Evolutionary conservation across 2,113 vertebrate species (phyloP).

Genomic region (Galbula dea): DNA sequence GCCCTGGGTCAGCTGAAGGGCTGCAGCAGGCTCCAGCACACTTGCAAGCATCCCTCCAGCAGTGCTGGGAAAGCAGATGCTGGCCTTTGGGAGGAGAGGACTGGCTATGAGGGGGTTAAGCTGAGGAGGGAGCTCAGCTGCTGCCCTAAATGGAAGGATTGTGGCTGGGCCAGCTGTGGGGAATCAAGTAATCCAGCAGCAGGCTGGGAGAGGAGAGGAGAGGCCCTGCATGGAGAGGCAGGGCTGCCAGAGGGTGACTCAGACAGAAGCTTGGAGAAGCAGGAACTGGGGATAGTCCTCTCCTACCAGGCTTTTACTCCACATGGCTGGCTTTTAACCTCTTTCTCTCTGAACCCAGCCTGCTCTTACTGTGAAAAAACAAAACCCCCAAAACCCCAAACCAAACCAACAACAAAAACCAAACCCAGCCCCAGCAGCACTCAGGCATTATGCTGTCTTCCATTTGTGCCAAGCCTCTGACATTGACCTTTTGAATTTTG

Average conservation of each 20-base stretch:
- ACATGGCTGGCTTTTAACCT: background rate
- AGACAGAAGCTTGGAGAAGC: background rate
- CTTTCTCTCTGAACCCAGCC: background rate
- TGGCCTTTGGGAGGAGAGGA: fast-evolving
- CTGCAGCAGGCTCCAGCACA: background rate
- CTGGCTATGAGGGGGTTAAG: background rate
- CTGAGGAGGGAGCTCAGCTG: background rate
- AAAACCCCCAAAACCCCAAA: too few relatives aligned
- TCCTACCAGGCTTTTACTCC: background rate
- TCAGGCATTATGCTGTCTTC: background rate
- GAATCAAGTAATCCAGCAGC: background rate
- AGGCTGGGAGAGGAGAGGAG: background rate
- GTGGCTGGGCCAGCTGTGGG: background rate
- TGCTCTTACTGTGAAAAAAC: background rate
- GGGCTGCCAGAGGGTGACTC: background rate
- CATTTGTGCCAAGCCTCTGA: background rate
- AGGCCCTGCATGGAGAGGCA: background rate
- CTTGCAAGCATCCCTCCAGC: fast-evolving
- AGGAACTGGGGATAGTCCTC: background rate
- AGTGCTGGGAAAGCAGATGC: background rate
- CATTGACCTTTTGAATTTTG: background rate
- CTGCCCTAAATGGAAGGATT: background rate
- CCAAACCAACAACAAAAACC: too few relatives aligned
- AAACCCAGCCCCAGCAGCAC: too few relatives aligned
- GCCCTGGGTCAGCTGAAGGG: background rate